Percentiles rank a stretch among this genome's conserved stretches.
Conservation (phyloP, 2,113 vertebrate species). For the Abramis brama region DNA sequence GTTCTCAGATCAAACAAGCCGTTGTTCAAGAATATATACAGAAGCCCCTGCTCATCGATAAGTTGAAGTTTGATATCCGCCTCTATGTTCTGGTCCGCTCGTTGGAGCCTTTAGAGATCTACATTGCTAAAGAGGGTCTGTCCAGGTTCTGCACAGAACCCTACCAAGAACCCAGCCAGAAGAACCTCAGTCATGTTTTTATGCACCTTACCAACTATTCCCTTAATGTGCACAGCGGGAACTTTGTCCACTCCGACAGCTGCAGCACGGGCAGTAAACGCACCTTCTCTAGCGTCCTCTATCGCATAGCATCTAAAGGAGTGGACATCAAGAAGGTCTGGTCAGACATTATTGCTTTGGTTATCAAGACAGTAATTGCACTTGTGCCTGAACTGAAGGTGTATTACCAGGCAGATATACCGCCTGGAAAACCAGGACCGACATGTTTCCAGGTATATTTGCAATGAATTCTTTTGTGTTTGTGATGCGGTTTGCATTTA, state of each 20-base stretch:
- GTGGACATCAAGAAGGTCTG: constrained; percentile 93
- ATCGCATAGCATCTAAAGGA: constrained; percentile 86
- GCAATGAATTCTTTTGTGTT: not conserved
- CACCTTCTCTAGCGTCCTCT: constrained; percentile 92
- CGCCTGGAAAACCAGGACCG: constrained; percentile 90
- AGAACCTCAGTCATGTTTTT: constrained; percentile 92
- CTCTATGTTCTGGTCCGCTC: constrained; percentile 94
- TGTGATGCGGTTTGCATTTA: not conserved
- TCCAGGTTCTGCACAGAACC: constrained; percentile 96
- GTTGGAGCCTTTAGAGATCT: constrained; percentile 93
- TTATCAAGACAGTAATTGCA: constrained; percentile 95
- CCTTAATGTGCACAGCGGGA: constrained; percentile 90
- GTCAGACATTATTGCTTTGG: constrained; percentile 95
- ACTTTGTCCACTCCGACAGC: constrained; percentile 93
- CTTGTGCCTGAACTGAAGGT: constrained; percentile 94
- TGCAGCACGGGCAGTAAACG: constrained; percentile 93
- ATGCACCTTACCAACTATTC: constrained; percentile 99
- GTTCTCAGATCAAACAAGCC: constrained; percentile 82
- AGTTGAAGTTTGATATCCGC: constrained; percentile 96
- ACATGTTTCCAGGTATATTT: constrained; percentile 92
- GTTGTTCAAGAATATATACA: constrained; percentile 97
- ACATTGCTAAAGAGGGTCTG: constrained; percentile 95
- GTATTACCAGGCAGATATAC: constrained; percentile 92
- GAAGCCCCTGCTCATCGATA: constrained; percentile 92
- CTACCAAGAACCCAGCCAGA: constrained; percentile 91